Conservation (phyloP, 2,797 vertebrate species). For the Esox masquinongy region DNA sequence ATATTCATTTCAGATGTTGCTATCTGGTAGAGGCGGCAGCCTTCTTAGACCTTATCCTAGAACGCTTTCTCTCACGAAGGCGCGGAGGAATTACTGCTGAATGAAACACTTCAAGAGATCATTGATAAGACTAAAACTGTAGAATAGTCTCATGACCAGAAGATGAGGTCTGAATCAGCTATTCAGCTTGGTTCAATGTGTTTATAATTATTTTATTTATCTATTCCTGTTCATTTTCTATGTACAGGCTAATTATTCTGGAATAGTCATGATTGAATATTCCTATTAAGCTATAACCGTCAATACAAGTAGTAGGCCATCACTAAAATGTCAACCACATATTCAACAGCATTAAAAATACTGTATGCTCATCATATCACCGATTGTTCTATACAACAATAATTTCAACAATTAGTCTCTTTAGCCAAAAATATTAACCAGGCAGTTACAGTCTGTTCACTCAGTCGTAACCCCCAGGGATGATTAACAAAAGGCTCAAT, state of each 20-base stretch:
- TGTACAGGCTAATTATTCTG: background rate
- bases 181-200: background rate
- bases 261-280: background rate
- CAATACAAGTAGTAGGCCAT: background rate
- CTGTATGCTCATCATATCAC: background rate
- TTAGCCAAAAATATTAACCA: background rate
- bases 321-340: background rate
- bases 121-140: constrained; percentile 19
- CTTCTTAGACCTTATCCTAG: constrained; percentile 61
- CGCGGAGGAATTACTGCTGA: constrained; percentile 59
- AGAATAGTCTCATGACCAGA: background rate
- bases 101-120: constrained; percentile 32
- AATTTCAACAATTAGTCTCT: constrained; percentile 20
- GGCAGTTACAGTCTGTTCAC: constrained; percentile 29
- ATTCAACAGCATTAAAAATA: background rate
- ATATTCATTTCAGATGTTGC: constrained; percentile 77
- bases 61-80: constrained; percentile 47
- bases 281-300: background rate
- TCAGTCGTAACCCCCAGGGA: constrained; percentile 29
- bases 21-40: constrained; percentile 62
- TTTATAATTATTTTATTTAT: background rate
- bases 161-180: background rate
- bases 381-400: constrained; percentile 12
- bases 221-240: background rate
- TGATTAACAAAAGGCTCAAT: constrained; percentile 64